phyloP scores from a whole-genome alignment of 1,140 invertebrate species.

The Amyelois transitella region DNA sequence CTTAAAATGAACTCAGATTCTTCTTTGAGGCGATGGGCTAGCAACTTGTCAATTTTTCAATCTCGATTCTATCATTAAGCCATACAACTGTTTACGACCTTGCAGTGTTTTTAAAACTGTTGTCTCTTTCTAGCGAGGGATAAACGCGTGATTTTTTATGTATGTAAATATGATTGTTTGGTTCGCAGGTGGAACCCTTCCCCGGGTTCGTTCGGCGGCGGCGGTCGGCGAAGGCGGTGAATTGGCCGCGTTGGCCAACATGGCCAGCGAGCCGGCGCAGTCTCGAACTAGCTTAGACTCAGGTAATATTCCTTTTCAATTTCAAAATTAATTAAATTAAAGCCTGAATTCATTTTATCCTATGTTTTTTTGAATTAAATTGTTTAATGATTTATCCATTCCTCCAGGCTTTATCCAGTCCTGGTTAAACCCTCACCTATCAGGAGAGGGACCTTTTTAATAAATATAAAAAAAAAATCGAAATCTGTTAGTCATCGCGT shows the following conservation, averaged over 20 bases:
- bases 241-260: conserved; percentile 31
- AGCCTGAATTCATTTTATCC: neutral
- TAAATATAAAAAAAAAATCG: too few relatives aligned
- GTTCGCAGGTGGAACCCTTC: conserved; percentile 46
- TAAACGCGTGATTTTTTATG: neutral
- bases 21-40: neutral
- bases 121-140: neutral
- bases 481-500: too few relatives aligned
- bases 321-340: too few relatives aligned
- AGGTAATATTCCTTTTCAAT: conserved; percentile 28
- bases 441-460: too few relatives aligned
- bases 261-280: conserved; percentile 51
- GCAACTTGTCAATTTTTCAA: neutral
- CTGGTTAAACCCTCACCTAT: too few relatives aligned
- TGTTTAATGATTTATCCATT: too few relatives aligned
- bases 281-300: conserved; percentile 68
- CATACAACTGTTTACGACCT: too few relatives aligned
- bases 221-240: conserved; percentile 46
- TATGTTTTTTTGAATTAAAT: too few relatives aligned
- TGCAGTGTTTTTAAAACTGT: too few relatives aligned
- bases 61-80: too few relatives aligned
- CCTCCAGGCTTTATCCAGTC: too few relatives aligned
- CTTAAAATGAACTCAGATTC: too few relatives aligned
- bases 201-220: conserved; percentile 48
- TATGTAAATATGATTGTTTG: neutral